Evolutionary conservation across 2,113 vertebrate species (phyloP).

Genomic region (Amazona guildingii): DNA sequence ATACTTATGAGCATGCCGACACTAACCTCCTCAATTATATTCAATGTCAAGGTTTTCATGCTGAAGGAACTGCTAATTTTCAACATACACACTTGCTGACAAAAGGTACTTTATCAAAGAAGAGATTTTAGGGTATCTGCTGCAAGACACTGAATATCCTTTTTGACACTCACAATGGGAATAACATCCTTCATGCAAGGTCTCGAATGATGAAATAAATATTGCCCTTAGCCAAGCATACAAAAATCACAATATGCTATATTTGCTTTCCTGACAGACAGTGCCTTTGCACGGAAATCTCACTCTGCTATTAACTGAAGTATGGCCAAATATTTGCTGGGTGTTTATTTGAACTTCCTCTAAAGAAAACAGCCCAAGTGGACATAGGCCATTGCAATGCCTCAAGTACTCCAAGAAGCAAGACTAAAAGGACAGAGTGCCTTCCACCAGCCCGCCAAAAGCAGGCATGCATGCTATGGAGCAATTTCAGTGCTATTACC

Average conservation of each 20-base stretch:
- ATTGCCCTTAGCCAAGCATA: neutral
- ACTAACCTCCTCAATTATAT: conserved; percentile 78
- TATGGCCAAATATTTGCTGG: neutral
- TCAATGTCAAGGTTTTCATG: conserved; percentile 77
- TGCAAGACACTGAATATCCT: conserved; percentile 3
- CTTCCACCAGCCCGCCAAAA: neutral
- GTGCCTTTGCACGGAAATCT: neutral
- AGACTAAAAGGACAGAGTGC: neutral
- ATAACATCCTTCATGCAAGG: neutral
- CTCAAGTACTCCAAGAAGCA: neutral
- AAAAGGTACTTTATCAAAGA: conserved; percentile 63
- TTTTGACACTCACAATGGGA: neutral
- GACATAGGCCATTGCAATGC: neutral
- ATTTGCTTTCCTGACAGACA: conserved; percentile 17
- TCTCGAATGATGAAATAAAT: conserved; percentile 10
- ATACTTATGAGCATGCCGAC: conserved; percentile 65
- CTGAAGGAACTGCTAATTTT: conserved; percentile 72
- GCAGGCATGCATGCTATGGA: neutral
- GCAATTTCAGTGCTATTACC: neutral
- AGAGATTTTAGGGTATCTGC: conserved; percentile 16
- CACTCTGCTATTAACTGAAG: neutral
- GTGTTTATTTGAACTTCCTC: neutral
- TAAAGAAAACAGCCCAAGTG: neutral
- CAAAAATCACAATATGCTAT: neutral
- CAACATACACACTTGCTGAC: conserved; percentile 55